Percentiles rank a stretch among this genome's conserved stretches.
These are phyloP conservation scores for Holothuria leucospilota DNA, from an alignment of 53 echinoderm and acorn worm species.

Conservation along the genomic window DNA sequence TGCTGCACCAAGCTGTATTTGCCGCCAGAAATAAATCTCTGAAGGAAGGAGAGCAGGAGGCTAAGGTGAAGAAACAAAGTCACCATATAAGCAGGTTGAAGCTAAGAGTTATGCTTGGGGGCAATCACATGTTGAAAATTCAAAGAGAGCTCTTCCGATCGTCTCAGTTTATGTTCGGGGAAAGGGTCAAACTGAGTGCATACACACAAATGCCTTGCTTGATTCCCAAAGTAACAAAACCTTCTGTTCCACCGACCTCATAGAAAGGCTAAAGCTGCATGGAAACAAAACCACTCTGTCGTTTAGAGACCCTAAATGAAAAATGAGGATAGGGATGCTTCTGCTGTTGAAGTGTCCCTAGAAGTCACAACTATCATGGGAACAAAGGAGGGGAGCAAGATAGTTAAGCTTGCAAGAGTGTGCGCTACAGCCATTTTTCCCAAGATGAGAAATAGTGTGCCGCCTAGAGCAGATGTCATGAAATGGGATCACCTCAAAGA, in stretches of 20 bases:
- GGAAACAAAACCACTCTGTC: no score
- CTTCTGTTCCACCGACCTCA: constrained; percentile 24
- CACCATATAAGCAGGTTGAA: not conserved
- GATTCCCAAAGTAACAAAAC: constrained; percentile 56
- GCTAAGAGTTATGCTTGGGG: constrained; percentile 49
- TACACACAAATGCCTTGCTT: constrained; percentile 50
- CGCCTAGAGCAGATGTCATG: no score
- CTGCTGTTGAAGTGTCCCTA: no score
- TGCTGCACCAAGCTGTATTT: constrained; percentile 38
- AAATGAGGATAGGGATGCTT: constrained; percentile 4
- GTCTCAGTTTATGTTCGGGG: constrained; percentile 53
- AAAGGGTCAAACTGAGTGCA: constrained; percentile 31
- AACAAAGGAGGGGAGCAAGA: no score
- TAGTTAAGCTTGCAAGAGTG: no score
- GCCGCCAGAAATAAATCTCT: not conserved
- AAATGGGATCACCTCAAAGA: no score
- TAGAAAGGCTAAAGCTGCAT: constrained; percentile 30
- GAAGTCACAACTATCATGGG: no score
- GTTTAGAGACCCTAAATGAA: constrained; percentile 62
- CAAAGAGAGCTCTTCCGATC: no score
- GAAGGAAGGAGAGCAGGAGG: no score
- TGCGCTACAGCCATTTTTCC: no score
- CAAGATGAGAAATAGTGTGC: no score
- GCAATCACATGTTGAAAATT: not conserved
- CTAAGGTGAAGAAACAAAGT: not conserved